Base-by-base conservation (phyloP, 2,113 vertebrate species). In the Eleginops maclovinus region DNA sequence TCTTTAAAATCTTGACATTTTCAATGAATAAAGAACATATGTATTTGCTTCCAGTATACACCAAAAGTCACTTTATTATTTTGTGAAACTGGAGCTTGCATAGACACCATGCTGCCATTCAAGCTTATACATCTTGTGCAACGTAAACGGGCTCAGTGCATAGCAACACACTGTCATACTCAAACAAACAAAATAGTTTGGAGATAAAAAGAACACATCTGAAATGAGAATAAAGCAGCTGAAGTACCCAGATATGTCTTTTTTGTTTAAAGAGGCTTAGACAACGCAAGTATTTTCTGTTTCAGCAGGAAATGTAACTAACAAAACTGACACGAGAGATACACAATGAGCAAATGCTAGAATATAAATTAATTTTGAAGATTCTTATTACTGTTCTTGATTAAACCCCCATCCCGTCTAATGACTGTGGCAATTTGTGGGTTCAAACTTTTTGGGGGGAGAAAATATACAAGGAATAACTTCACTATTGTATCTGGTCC, bases 171-270 rank as follows among this genome's bases (percentile, higher is more conserved):
- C 61, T 10, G 82, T 55, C 60, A 53, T 41, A 67, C 49, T 7
- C 12, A 19, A 76, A 54, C 82, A 87, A 82, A 82, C 88, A 84
- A 15, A 73, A 60, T 54, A 68, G 62, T 82, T 67, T 85, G 70
- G 67, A 75, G 81, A 86, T 65, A 83, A 68, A 80, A 75, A 83
- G 53, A 69, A n/a, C n/a, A n/a, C 75, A 56, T 86, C 74, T 72
- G 81, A 73, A 58, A 71, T 36, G n/a, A 59, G 75, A 75, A 80
- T 51, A 49, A 83, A 85, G 66, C 46, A 5, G 41, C 70, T 9
- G 72, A 88, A 74, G 81, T 80, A 79, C 65, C 62, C 75, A 59
- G 43, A 91, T 81, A 91, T 89, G 87, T 73, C 15, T 1, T 36
- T 36, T 0, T 65, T 91, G 83, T 91, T 84, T 82, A 69, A 73